Evolutionary conservation across 1,140 invertebrate genomes (phyloP).

Genomic region (Paralvinella palmiformis): DNA sequence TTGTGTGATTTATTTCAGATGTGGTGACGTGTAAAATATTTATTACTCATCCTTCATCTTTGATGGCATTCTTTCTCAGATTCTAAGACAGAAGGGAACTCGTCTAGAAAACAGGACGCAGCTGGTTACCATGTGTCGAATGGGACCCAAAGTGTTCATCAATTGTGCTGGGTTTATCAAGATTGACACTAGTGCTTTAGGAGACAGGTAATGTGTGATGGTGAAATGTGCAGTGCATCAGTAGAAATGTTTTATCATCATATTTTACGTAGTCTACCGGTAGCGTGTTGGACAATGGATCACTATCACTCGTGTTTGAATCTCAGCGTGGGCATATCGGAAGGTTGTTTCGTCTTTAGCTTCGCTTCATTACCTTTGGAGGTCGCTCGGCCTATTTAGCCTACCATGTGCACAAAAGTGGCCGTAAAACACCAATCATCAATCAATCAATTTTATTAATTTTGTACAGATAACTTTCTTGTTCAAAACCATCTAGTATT

Average conservation of each 20-base stretch:
- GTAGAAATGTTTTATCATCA: neutral
- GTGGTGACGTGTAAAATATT: neutral
- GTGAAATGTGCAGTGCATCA: constrained; percentile 2
- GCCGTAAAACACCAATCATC: too few relatives aligned
- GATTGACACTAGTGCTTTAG: constrained; percentile 91
- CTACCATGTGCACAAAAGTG: too few relatives aligned
- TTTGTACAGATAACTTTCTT: too few relatives aligned
- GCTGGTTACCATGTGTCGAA: constrained; percentile 86
- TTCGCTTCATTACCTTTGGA: too few relatives aligned
- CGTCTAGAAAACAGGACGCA: constrained; percentile 90
- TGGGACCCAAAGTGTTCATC: constrained; percentile 98
- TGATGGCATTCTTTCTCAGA: constrained; percentile 38
- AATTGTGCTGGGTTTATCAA: constrained; percentile 99
- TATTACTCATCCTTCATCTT: neutral
- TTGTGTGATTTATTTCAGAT: neutral
- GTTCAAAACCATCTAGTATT: too few relatives aligned
- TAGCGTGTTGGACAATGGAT: too few relatives aligned
- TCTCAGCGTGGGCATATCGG: too few relatives aligned
- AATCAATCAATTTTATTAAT: too few relatives aligned
- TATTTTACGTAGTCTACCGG: too few relatives aligned
- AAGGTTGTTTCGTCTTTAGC: too few relatives aligned
- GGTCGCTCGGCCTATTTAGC: too few relatives aligned
- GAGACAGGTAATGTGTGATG: constrained; percentile 60
- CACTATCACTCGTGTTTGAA: too few relatives aligned
- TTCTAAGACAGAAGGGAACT: constrained; percentile 88